phyloP scores from a whole-genome alignment of 1,140 invertebrate genomes.

The Trinorchestia longiramus region DNA sequence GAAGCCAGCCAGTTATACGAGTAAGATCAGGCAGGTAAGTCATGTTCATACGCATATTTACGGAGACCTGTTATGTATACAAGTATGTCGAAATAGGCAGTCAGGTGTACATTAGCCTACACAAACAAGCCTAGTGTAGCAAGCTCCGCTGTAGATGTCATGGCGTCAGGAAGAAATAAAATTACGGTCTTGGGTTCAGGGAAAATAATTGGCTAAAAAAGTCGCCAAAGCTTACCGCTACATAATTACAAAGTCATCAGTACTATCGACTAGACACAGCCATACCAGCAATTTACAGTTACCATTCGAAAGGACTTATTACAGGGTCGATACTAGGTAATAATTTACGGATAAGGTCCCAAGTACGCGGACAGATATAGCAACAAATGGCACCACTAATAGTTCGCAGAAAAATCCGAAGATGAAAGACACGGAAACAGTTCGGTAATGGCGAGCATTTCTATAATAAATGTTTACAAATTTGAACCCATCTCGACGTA shows the following conservation, averaged over 20 bases:
- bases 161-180: background rate
- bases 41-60: too few species aligned
- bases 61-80: too few species aligned
- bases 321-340: background rate
- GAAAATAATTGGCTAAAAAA: background rate
- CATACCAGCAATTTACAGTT: constrained; percentile 8
- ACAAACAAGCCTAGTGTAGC: background rate
- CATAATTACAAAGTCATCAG: constrained; percentile 25
- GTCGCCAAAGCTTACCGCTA: background rate
- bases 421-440: background rate
- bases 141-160: background rate
- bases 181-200: background rate
- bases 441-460: background rate
- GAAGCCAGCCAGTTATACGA: too few species aligned
- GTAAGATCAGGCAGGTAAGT: too few species aligned
- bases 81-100: too few species aligned
- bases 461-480: background rate
- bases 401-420: background rate
- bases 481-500: background rate
- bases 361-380: background rate
- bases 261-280: constrained; percentile 34
- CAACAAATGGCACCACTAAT: background rate
- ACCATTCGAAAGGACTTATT: background rate
- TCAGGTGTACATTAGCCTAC: background rate
- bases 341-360: background rate